Conservation (phyloP, 2,113 vertebrate genomes). For the Ochotona curzoniae region DNA sequence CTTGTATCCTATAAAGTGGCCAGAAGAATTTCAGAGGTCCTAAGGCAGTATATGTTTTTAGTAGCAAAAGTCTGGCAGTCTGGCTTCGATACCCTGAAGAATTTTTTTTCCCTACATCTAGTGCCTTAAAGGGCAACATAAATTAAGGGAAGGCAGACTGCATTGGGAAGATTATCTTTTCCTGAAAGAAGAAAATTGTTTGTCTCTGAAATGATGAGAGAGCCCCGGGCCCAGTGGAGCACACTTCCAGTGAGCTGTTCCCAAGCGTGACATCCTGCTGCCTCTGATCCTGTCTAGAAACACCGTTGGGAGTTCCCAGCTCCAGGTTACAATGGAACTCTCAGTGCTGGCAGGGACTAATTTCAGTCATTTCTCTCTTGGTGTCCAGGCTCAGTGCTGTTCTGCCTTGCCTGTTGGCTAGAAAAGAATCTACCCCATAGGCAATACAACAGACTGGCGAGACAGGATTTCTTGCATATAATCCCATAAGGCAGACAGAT, state of each 20-base stretch:
- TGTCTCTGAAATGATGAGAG: not conserved
- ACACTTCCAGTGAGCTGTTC: not conserved
- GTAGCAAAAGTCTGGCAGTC: not conserved
- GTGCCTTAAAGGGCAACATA: not conserved
- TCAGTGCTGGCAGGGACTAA: not conserved
- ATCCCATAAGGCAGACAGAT: not conserved
- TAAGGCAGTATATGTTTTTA: not conserved
- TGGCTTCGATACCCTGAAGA: not conserved
- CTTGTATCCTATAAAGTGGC: not conserved
- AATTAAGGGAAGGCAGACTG: not conserved
- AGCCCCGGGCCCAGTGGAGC: not conserved
- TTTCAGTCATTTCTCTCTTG: not conserved
- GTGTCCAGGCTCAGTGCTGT: not conserved
- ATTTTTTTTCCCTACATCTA: not conserved
- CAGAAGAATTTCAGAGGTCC: not conserved
- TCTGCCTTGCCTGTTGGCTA: not conserved
- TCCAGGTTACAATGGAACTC: not conserved
- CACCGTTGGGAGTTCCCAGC: not conserved
- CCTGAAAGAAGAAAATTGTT: not conserved
- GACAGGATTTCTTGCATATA: constrained; percentile 15
- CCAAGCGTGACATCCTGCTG: not conserved
- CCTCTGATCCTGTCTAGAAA: constrained; percentile 38
- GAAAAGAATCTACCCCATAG: constrained; percentile 15
- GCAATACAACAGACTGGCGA: not conserved
- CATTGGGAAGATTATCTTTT: constrained; percentile 13